Percentiles rank a stretch among this genome's conserved stretches.
phyloP scores from a whole-genome alignment of 2,888 invertebrate genomes.

The Yponomeuta cagnagella region DNA sequence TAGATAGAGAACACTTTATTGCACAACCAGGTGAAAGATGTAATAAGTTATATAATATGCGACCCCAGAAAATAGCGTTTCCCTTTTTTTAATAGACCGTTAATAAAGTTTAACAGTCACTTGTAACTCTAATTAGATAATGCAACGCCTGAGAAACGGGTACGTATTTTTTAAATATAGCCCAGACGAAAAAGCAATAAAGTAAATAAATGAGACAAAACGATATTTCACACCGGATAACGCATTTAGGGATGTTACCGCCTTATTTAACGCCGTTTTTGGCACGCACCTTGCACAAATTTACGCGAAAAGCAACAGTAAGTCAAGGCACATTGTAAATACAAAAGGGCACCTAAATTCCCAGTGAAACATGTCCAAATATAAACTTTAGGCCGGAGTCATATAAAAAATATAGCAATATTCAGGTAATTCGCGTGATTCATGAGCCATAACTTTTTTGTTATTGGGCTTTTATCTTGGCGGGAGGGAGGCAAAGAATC shows the following conservation, averaged over 20 bases:
- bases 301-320: not conserved
- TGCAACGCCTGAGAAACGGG: too few relatives aligned
- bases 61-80: too few relatives aligned
- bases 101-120: too few relatives aligned
- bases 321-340: constrained; percentile 1
- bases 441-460: constrained; percentile 47
- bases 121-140: too few relatives aligned
- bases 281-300: not conserved
- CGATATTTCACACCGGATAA: not conserved
- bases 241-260: not conserved
- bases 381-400: constrained; percentile 19
- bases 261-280: not conserved
- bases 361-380: constrained; percentile 2
- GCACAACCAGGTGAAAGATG: too few relatives aligned
- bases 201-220: not conserved
- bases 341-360: not conserved
- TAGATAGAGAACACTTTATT: too few relatives aligned
- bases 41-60: too few relatives aligned
- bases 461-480: constrained; percentile 42
- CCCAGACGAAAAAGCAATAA: not conserved
- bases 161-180: too few relatives aligned
- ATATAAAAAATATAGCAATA: constrained; percentile 43
- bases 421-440: constrained; percentile 54
- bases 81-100: too few relatives aligned
- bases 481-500: constrained; percentile 17